phyloP scores from a whole-genome alignment of 1,140 invertebrate species.

The Maniola jurtina region DNA sequence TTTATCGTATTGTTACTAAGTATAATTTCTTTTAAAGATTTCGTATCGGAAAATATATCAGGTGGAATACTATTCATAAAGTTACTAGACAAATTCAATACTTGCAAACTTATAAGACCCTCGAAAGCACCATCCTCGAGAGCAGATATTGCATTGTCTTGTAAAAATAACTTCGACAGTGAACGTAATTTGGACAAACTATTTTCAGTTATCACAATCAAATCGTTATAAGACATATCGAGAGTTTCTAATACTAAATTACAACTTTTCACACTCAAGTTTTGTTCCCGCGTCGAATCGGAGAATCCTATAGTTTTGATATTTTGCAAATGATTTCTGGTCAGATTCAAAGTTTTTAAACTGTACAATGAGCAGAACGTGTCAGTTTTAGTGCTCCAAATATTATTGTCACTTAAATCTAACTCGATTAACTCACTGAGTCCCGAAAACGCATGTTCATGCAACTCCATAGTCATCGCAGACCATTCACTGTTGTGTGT shows the following conservation, averaged over 20 bases:
- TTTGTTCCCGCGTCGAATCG: slow-evolving; percentile 78
- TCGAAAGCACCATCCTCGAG: slow-evolving; percentile 85
- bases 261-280: slow-evolving; percentile 79
- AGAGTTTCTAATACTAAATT: slow-evolving; percentile 83
- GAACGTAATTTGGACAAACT: slow-evolving; percentile 84
- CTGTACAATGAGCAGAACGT: slow-evolving; percentile 87
- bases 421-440: slow-evolving; percentile 84
- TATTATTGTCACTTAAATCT: slow-evolving; percentile 89
- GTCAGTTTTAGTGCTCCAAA: slow-evolving; percentile 86
- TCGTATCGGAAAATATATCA: slow-evolving; percentile 84
- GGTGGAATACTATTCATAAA: slow-evolving; percentile 86
- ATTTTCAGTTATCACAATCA: slow-evolving; percentile 83
- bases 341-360: slow-evolving; percentile 86
- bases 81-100: slow-evolving; percentile 89
- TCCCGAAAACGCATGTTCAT: slow-evolving; percentile 84
- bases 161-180: slow-evolving; percentile 82
- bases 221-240: slow-evolving; percentile 87
- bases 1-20: slow-evolving; percentile 90
- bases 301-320: slow-evolving; percentile 85
- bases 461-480: slow-evolving; percentile 86
- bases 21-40: slow-evolving; percentile 84
- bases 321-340: slow-evolving; percentile 88
- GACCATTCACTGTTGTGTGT: slow-evolving; percentile 91
- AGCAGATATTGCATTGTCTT: slow-evolving; percentile 86
- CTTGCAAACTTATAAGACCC: slow-evolving; percentile 82